A percentile compares a stretch with the other conserved stretches of the same genome.
Conservation (phyloP, 2,113 vertebrate genomes). For the Oreochromis tanganicae region DNA sequence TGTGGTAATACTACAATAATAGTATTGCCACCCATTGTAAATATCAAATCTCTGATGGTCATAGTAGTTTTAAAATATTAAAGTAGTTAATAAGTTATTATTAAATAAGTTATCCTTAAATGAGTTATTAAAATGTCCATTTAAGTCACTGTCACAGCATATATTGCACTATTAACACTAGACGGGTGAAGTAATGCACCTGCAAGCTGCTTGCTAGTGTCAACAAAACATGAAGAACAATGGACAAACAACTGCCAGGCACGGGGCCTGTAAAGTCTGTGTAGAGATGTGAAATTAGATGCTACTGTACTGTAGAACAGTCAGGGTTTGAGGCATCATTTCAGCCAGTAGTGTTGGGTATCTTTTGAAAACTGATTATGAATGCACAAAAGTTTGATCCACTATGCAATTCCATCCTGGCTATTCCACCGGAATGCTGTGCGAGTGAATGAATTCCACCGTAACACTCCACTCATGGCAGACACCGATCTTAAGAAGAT, state of each 20-base stretch:
- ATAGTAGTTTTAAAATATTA: background rate
- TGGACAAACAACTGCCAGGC: background rate
- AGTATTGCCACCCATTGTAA: background rate
- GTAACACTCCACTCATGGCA: too few relatives aligned
- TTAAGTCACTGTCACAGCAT: background rate
- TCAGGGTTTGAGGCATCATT: background rate
- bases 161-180: background rate
- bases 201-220: background rate
- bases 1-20: background rate
- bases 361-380: background rate
- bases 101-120: background rate
- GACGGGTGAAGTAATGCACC: background rate
- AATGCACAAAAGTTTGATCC: background rate
- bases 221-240: background rate
- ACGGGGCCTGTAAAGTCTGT: background rate
- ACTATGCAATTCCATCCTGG: too few relatives aligned
- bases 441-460: too few relatives aligned
- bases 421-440: too few relatives aligned
- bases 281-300: background rate
- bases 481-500: too few relatives aligned
- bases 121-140: background rate
- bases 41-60: background rate
- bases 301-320: background rate
- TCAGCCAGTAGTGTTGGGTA: background rate
- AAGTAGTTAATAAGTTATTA: background rate